phyloP scores from a whole-genome alignment of 2,888 invertebrate species.

The Acrobasis suavella region DNA sequence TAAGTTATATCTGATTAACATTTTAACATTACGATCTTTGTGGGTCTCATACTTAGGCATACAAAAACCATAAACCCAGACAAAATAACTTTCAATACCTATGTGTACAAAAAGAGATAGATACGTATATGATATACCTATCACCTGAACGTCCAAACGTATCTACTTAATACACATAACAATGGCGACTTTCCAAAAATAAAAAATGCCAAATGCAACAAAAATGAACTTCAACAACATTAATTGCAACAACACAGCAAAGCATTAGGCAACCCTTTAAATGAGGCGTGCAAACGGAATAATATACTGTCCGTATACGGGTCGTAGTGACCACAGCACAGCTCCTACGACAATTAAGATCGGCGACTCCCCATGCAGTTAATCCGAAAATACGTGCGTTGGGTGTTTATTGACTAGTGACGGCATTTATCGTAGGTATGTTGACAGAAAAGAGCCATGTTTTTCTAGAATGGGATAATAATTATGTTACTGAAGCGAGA shows the following conservation, averaged over 20 bases:
- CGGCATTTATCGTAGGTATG: constrained; percentile 43
- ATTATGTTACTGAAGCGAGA: constrained; percentile 6
- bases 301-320: constrained; percentile 66
- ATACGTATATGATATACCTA: neutral
- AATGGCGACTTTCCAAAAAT: neutral
- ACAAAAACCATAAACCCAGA: too few relatives aligned
- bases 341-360: constrained; percentile 73
- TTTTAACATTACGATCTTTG: too few relatives aligned
- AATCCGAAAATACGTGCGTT: constrained; percentile 78
- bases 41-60: too few relatives aligned
- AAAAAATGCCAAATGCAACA: constrained; percentile 25
- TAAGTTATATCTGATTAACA: too few relatives aligned
- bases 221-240: constrained; percentile 36
- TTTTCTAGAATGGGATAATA: constrained; percentile 8
- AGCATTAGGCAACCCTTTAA: constrained; percentile 66
- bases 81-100: too few relatives aligned
- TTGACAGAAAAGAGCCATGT: constrained; percentile 9
- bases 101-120: too few relatives aligned
- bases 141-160: neutral
- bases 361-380: constrained; percentile 74
- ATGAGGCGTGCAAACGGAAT: constrained; percentile 68
- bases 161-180: too few relatives aligned
- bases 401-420: constrained; percentile 76
- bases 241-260: constrained; percentile 45
- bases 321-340: constrained; percentile 65